Conservation (phyloP, 1,140 invertebrate genomes). For the Andricus grossulariae region DNA sequence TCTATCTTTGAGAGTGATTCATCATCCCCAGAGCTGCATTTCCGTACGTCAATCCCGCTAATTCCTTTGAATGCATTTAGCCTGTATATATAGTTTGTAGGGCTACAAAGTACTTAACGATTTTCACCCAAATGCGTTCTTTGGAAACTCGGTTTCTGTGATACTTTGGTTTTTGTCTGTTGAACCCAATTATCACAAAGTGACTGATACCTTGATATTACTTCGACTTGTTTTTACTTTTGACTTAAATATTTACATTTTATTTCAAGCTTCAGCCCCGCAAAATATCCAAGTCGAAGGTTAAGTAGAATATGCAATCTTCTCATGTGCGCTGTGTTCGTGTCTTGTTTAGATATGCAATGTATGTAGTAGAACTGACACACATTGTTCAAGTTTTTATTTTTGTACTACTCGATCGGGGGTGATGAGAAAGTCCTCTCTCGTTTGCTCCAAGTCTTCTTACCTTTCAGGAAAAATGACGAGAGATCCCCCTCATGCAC, state of each 20-base stretch:
- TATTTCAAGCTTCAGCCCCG: not conserved
- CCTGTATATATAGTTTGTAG: slow-evolving; percentile 25
- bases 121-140: slow-evolving; percentile 6
- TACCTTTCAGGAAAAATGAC: not conserved
- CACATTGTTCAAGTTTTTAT: slow-evolving; percentile 52
- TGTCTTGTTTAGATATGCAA: slow-evolving; percentile 36
- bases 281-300: not conserved
- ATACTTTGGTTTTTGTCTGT: slow-evolving; percentile 5
- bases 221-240: not conserved
- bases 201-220: not conserved
- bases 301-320: slow-evolving; percentile 38
- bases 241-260: not conserved
- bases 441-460: not conserved
- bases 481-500: too few species aligned
- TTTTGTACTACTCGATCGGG: slow-evolving; percentile 38
- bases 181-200: not conserved
- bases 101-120: slow-evolving; percentile 26
- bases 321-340: slow-evolving; percentile 30
- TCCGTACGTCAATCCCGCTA: slow-evolving; percentile 14
- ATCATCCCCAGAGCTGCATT: slow-evolving; percentile 16
- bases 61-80: slow-evolving; percentile 22
- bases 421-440: slow-evolving; percentile 20
- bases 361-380: slow-evolving; percentile 35
- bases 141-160: slow-evolving; percentile 7
- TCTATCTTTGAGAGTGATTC: slow-evolving; percentile 15